Percentiles rank a stretch among this genome's conserved stretches.
phyloP scores from a whole-genome alignment of 2,888 invertebrate genomes.

The Drosophila birchii region DNA sequence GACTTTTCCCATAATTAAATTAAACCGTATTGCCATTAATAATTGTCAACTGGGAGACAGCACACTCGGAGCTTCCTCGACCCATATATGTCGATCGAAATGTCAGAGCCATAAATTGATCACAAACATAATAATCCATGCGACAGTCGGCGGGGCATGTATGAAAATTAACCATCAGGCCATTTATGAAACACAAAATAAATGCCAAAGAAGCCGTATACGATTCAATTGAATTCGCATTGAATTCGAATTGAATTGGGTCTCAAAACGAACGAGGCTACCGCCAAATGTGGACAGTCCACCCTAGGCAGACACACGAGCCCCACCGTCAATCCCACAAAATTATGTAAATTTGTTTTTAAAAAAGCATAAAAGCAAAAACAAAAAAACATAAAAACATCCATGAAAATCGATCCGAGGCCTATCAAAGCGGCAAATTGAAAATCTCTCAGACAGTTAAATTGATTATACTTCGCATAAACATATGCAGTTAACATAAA shows the following conservation, averaged over 20 bases:
- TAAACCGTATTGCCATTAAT: constrained; percentile 72
- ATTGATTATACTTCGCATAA: constrained; percentile 70
- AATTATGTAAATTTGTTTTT: constrained; percentile 70
- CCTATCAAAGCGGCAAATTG: constrained; percentile 57
- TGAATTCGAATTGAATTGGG: constrained; percentile 75
- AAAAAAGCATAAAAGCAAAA: constrained; percentile 5
- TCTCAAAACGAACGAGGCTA: constrained; percentile 61
- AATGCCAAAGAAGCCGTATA: constrained; percentile 71
- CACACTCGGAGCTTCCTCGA: constrained; percentile 41
- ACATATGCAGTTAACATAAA: constrained; percentile 51
- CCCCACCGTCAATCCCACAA: constrained; percentile 56
- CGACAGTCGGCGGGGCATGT: constrained; percentile 65
- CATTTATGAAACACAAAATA: constrained; percentile 70
- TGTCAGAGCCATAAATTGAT: constrained; percentile 70
- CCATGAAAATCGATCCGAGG: constrained; percentile 47
- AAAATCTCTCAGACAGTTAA: constrained; percentile 71
- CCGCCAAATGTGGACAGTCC: constrained; percentile 64
- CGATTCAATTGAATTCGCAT: constrained; percentile 76
- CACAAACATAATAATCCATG: constrained; percentile 72
- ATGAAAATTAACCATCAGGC: constrained; percentile 75
- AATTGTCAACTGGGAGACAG: constrained; percentile 61
- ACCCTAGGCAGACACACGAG: constrained; percentile 31
- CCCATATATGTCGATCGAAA: constrained; percentile 73
- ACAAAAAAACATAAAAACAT: constrained; percentile 4
- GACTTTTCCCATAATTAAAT: constrained; percentile 76